phyloP scores from a whole-genome alignment of 2,113 vertebrate species.

The Xiphophorus hellerii region DNA sequence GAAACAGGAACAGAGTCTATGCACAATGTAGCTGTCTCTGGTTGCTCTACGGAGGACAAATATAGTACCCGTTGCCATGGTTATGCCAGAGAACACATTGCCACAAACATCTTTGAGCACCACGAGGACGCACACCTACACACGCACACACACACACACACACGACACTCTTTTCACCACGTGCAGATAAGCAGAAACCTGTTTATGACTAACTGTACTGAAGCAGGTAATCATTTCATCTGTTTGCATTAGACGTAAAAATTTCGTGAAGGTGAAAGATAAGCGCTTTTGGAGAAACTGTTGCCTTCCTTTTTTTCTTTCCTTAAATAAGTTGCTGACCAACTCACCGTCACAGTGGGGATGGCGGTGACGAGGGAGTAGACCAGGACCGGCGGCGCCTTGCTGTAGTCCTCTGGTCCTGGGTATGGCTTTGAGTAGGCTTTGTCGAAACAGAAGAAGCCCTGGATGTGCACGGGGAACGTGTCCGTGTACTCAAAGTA shows the following conservation, averaged over 20 bases:
- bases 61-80: slow-evolving; percentile 78
- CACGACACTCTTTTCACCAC: slow-evolving; percentile 49
- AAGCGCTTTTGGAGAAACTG: slow-evolving; percentile 52
- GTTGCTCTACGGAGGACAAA: slow-evolving; percentile 66
- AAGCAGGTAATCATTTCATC: slow-evolving; percentile 4
- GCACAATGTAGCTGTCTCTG: slow-evolving; percentile 43
- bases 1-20: slow-evolving; percentile 43
- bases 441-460: slow-evolving; percentile 94
- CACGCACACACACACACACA: slow-evolving; percentile 52
- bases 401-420: slow-evolving; percentile 88
- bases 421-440: slow-evolving; percentile 91
- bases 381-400: slow-evolving; percentile 87
- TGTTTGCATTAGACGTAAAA: neutral
- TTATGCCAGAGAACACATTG: slow-evolving; percentile 60
- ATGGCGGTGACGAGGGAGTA: slow-evolving; percentile 91
- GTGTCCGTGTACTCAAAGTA: slow-evolving; percentile 95
- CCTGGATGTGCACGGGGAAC: slow-evolving; percentile 90
- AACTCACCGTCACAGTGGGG: slow-evolving; percentile 88
- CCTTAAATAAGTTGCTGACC: slow-evolving; percentile 24
- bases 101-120: slow-evolving; percentile 62
- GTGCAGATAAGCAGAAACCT: slow-evolving; percentile 47
- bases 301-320: neutral
- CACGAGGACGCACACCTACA: slow-evolving; percentile 74
- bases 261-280: neutral
- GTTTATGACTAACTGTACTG: neutral